A percentile compares a stretch with the other conserved stretches of the same genome.
Evolutionary conservation across 2,797 vertebrate species (phyloP).

Genomic region (Corythornis leucogaster): DNA sequence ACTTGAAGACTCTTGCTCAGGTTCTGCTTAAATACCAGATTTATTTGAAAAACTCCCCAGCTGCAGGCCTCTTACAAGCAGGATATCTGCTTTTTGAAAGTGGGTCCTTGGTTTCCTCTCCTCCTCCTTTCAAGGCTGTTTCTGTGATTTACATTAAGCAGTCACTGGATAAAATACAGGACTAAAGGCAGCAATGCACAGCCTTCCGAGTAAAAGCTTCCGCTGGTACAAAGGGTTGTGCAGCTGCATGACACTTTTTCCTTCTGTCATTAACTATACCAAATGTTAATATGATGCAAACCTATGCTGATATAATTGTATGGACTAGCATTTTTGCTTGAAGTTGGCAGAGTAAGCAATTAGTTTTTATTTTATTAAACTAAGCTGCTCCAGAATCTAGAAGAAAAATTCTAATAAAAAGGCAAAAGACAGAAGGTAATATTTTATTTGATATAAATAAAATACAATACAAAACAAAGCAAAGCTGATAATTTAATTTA

Average conservation of each 20-base stretch:
- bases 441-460: not conserved
- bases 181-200: not conserved
- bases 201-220: not conserved
- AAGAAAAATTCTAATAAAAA: not conserved
- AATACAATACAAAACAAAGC: not conserved
- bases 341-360: not conserved
- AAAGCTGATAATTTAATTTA: not conserved
- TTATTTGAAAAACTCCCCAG: not conserved
- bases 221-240: not conserved
- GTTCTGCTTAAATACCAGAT: not conserved
- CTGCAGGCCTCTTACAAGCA: not conserved
- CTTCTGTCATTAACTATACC: not conserved
- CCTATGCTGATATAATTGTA: not conserved
- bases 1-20: not conserved
- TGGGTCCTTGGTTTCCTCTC: not conserved
- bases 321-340: not conserved
- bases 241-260: not conserved
- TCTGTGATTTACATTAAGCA: not conserved
- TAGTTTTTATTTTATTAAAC: not conserved
- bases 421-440: not conserved
- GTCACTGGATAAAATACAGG: not conserved
- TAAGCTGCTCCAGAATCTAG: not conserved
- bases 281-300: not conserved
- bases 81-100: not conserved
- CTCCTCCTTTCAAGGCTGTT: not conserved